These are phyloP conservation scores for Drosophila burlai DNA, from an alignment of 1,140 invertebrate genomes.

Conservation along the genomic window DNA sequence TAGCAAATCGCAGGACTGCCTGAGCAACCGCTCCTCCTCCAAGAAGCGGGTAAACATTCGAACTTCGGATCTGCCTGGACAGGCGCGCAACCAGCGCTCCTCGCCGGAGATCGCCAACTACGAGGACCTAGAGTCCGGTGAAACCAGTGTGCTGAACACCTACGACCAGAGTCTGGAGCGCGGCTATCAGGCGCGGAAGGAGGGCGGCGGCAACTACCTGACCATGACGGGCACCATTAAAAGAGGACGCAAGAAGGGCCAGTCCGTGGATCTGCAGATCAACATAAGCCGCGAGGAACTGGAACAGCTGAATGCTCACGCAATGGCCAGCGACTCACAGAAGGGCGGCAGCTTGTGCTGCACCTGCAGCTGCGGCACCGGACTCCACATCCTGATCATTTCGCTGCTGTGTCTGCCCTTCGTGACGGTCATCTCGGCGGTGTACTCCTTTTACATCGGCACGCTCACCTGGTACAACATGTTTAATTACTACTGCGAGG, in stretches of 20 bases:
- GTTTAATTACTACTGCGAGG: conserved; percentile 90
- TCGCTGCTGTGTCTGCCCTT: conserved; percentile 89
- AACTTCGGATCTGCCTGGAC: conserved; percentile 73
- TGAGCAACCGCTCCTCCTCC: conserved; percentile 86
- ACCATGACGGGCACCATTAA: conserved; percentile 91
- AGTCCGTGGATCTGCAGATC: conserved; percentile 90
- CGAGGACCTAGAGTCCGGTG: conserved; percentile 84
- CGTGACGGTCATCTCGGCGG: conserved; percentile 87
- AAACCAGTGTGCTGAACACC: conserved; percentile 86
- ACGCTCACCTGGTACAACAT: conserved; percentile 92
- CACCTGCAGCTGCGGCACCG: conserved; percentile 87
- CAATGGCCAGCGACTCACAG: conserved; percentile 87
- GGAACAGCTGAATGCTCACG: conserved; percentile 88
- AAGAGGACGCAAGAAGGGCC: conserved; percentile 90
- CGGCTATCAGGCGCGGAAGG: conserved; percentile 85
- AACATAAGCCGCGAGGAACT: conserved; percentile 90
- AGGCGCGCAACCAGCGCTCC: conserved; percentile 63
- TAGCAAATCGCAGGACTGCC: conserved; percentile 82
- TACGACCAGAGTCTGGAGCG: conserved; percentile 86
- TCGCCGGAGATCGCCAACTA: conserved; percentile 79
- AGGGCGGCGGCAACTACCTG: conserved; percentile 87
- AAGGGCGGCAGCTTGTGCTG: conserved; percentile 87
- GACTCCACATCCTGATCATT: conserved; percentile 89
- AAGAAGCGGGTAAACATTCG: conserved; percentile 88
- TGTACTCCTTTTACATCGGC: conserved; percentile 91